Base-by-base conservation (phyloP, 2,888 invertebrate species). In the Trissolcus japonicus region DNA sequence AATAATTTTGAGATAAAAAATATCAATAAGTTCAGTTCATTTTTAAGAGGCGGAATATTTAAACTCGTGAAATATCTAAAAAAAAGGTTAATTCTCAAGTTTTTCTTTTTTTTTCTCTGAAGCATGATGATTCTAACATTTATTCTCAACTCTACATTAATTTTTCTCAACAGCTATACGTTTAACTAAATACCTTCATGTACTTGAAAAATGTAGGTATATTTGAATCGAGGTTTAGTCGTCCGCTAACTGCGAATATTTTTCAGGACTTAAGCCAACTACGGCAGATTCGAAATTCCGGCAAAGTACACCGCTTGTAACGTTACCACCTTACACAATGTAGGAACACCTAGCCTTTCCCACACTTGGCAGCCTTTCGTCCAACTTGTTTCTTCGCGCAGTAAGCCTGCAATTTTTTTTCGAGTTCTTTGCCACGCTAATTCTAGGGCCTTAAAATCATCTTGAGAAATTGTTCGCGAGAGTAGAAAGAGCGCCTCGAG, bases 341-440 rank as follows among this genome's bases (percentile, higher is more conserved):
- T 81, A 81, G 82, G 78, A 81, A 82, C 81, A 79, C 77, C 80
- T 82, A 76, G 77, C 73, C 82, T 83, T 86, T 86, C 86, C 85
- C 85, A 85, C 86, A 85, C 84, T 85, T 82, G 71, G 66, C 77
- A 74, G 80, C 79, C 79, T 81, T 81, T 79, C 81, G 76, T 73
- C 78, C 74, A 71, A 62, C 72, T 71, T 76, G 78, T 80, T 81
- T 80, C 79, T 78, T 80, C 71, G 72, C 76, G 68, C 55, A 51
- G 80, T 81, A 83, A 85, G 84, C 85, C 86, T 84, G 81, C 85
- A 86, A 86, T 86, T 83, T 86, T 51, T 83, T 79, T 25, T 79
- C 78, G 79, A 80, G 80, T 80, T 80, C 80, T 80, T 81, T 72
- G 82, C 82, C 81, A 82, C 80, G 83, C 79, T 86, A 86, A 86